Base-by-base conservation (phyloP, 2,113 vertebrate genomes). In the Eretmochelys imbricata region DNA sequence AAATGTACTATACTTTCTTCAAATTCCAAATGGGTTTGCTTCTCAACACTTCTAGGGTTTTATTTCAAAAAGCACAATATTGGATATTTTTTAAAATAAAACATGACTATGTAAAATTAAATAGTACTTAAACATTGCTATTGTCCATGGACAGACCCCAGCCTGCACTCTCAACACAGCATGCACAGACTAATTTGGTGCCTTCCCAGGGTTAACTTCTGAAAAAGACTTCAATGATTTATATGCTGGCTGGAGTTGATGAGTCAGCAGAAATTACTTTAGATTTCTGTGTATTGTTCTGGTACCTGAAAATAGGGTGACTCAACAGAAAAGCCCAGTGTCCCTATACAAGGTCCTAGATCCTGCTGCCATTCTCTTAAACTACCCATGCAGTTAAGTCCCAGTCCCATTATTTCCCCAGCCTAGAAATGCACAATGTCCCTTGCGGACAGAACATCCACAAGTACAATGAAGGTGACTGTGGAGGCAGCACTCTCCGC, bases 1-100 rank as follows among this genome's bases (percentile, higher is more conserved):
- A 95, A 97, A 94, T n/a, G 81, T 31, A 48, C 31, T 13, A 88
- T 82, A 51, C 62, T 89, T 24, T 65, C 48, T 59, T 93, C 65
- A 93, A 96, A 78, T 87, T 50, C 27, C 57, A 19, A 12, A 88
- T 24, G 48, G 46, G 89, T 85, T 80, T 91, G 69, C 51, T 55
- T 81, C 88, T 92, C 82, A 88, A n/a, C 59, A 1, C 31, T 92
- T 5, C 89, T 51, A 29, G 42, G 88, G 85, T 85, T 54, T 55
- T 35, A 95, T 75, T 85, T 80, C 65, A 80, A 91, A 96, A 93
- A 53, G 75, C 78, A 91, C 94, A 38, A 29, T 62, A 94, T 87
- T 51, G 62, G 57, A 85, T 2, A 29, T 86, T 96, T 87, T 50
- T 38, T 57, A 95, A 94, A 84, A 57, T 24, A 86, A 94, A 94